phyloP scores from a whole-genome alignment of 2,888 invertebrate species.

The Drosophila nr. fundita region DNA sequence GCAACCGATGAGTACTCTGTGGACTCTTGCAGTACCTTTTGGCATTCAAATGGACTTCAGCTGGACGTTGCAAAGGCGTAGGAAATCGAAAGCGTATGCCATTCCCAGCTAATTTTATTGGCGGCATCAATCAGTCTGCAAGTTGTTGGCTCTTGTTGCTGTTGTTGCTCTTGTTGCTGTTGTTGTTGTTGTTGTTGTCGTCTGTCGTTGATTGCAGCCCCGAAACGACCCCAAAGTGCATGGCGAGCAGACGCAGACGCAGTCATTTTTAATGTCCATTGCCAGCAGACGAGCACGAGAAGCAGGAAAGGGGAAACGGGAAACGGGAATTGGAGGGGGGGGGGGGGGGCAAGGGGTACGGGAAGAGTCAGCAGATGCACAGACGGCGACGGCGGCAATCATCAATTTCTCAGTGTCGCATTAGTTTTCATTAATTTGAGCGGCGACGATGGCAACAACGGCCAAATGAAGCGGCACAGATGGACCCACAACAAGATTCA shows the following conservation, averaged over 20 bases:
- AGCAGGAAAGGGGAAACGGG: neutral
- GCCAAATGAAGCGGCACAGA: conserved; percentile 71
- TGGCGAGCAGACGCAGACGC: conserved; percentile 64
- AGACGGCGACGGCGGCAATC: conserved; percentile 64
- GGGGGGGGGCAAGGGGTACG: neutral
- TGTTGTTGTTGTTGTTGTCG: conserved; percentile 29
- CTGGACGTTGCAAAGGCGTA: conserved; percentile 13
- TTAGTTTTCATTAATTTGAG: conserved; percentile 82
- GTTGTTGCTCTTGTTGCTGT: conserved; percentile 6
- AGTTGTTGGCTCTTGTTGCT: conserved; percentile 22
- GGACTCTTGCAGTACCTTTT: conserved; percentile 3
- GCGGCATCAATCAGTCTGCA: conserved; percentile 75
- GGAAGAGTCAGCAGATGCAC: conserved; percentile 39
- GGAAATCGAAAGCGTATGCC: conserved; percentile 38
- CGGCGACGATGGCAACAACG: conserved; percentile 54
- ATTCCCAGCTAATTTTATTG: conserved; percentile 71
- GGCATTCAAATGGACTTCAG: conserved; percentile 27
- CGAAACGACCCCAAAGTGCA: conserved; percentile 77
- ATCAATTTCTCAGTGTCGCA: conserved; percentile 81
- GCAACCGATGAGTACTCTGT: neutral
- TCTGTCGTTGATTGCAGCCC: conserved; percentile 65
- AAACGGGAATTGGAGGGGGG: neutral
- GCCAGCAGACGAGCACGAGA: conserved; percentile 37
- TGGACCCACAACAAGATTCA: conserved; percentile 51
- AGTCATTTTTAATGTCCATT: conserved; percentile 76